These are phyloP conservation scores for Torymus tubicola DNA, from an alignment of 2,888 invertebrate genomes.

Conservation along the genomic window DNA sequence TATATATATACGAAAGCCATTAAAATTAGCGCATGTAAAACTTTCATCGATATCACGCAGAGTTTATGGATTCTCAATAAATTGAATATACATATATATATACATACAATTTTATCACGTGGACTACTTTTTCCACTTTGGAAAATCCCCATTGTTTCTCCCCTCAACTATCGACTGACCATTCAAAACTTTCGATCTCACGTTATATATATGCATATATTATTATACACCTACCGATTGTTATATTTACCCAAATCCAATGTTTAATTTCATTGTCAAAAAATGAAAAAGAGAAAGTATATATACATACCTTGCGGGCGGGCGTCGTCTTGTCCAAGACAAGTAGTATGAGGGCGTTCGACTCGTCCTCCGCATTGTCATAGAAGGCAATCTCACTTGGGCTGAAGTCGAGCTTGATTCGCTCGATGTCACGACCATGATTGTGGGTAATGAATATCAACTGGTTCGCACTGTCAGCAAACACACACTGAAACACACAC, in stretches of 20 bases:
- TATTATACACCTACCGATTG: no score
- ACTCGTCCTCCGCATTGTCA: conserved; percentile 77
- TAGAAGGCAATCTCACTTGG: conserved; percentile 89
- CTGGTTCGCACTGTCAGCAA: conserved; percentile 88
- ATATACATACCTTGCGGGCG: conserved; percentile 79
- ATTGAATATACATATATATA: no score
- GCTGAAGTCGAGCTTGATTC: conserved; percentile 83
- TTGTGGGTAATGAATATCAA: conserved; percentile 87
- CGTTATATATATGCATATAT: no score
- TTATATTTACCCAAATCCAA: no score
- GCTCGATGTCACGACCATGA: conserved; percentile 83
- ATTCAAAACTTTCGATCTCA: no score
- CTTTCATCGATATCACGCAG: not conserved
- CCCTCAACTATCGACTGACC: no score
- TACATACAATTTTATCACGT: no score
- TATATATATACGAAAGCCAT: not conserved
- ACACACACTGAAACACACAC: conserved; percentile 84
- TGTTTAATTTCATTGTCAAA: not conserved
- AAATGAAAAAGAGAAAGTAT: not conserved
- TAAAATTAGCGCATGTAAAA: conserved; percentile 4
- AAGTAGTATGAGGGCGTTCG: conserved; percentile 71
- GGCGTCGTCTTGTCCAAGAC: conserved; percentile 86
- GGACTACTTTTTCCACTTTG: no score
- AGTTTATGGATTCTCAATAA: no score
- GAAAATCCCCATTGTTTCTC: no score